Percentiles rank a stretch among this genome's conserved stretches.
phyloP scores from a whole-genome alignment of 2,888 invertebrate species.

The Caenorhabditis auriculariae region DNA sequence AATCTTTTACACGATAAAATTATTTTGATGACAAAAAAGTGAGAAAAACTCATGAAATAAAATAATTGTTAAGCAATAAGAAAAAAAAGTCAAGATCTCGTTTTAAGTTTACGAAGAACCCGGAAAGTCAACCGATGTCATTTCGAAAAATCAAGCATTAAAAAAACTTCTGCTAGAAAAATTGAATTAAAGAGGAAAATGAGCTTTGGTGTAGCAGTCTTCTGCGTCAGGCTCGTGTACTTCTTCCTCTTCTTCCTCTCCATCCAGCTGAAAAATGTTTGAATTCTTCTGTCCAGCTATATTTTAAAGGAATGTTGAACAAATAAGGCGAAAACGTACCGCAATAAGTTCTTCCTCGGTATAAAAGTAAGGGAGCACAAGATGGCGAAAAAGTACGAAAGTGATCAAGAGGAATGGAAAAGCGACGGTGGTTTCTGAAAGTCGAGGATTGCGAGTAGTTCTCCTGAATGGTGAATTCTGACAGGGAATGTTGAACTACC shows the following conservation, averaged over 20 bases:
- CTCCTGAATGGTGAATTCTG: no score
- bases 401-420: slow-evolving; percentile 90
- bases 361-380: slow-evolving; percentile 45
- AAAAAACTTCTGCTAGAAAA: not conserved
- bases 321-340: slow-evolving; percentile 21
- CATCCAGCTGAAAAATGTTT: slow-evolving; percentile 50
- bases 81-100: no score
- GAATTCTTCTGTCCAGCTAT: not conserved
- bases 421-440: slow-evolving; percentile 76
- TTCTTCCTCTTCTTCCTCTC: slow-evolving; percentile 43
- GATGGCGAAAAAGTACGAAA: slow-evolving; percentile 78
- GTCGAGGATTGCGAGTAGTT: not conserved
- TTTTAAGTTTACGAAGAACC: no score
- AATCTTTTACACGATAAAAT: no score
- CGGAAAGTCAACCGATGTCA: no score
- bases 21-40: no score
- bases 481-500: no score
- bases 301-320: not conserved
- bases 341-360: slow-evolving; percentile 44
- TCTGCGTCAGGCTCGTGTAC: slow-evolving; percentile 32
- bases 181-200: slow-evolving; percentile 38
- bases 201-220: slow-evolving; percentile 41
- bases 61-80: no score
- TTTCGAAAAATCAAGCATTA: no score
- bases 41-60: no score